Evolutionary conservation across 2,113 vertebrate species (phyloP), one percentile per base, ranked within the genome.

Genomic region (Mesoclemmys tuberculata): DNA sequence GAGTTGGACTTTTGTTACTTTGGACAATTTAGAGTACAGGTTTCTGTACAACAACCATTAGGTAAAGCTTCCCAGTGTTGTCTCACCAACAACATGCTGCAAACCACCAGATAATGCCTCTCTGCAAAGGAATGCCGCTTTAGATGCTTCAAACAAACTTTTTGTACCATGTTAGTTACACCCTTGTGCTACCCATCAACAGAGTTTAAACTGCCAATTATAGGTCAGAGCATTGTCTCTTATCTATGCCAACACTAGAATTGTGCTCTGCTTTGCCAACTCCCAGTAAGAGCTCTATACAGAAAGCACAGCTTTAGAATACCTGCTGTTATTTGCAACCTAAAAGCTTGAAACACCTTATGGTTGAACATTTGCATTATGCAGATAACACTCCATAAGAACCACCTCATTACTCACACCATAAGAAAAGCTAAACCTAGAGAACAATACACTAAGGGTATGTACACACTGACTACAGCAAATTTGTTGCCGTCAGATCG

Each of bases 351-450:
- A 92, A 85, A 14, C 6, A 35, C 29, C 3, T 29, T 85, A 41
- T 29, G 55, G 22, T 49, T 82, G 35, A 85, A 88, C 38, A 83
- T 91, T 88, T 85, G 8, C 31, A 7, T 0, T 3, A 52, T 79
- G 74, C 79, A 84, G 55, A 61, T 5, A 52, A 86, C 68, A 24
- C 14, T 82, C 12, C 71, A 44, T 18, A 52, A 85, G 41, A 75
- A 29, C 13, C 41, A 0, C 22, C 22, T 44, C 2, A 64, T 85
- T 29, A 52, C 35, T 75, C n/a, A 0, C 83, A 5, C n/a, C 78
- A 29, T 19, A 74, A 56, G 84, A 89, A 95, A 38, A 93, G 35
- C 52, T 74, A 74, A 85, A 84, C 80, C 93, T 78, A 35, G 71
- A 86, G 35, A 78, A 88, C 27, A 80, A 46, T 46, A 77, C 13